phyloP scores from a whole-genome alignment of 2,113 vertebrate genomes.

The Puntigrus tetrazona region DNA sequence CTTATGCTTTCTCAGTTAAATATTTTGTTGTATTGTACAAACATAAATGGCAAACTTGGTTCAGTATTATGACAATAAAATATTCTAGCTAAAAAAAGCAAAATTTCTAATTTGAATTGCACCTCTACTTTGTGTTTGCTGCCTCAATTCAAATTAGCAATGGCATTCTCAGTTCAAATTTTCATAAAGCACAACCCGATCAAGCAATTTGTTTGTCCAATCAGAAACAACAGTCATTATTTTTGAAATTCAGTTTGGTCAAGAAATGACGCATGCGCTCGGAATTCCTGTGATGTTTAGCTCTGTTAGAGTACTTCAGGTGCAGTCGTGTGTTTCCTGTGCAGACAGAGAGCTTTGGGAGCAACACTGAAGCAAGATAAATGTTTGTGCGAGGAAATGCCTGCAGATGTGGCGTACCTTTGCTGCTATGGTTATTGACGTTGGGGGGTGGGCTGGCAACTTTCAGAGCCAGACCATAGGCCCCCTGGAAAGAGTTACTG shows the following conservation, averaged over 20 bases:
- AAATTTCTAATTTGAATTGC: background rate
- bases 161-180: background rate
- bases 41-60: slow-evolving; percentile 18
- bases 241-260: background rate
- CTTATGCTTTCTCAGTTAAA: background rate
- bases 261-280: background rate
- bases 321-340: slow-evolving; percentile 35
- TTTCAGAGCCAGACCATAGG: slow-evolving; percentile 90
- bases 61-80: background rate
- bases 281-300: background rate
- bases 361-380: background rate
- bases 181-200: background rate
- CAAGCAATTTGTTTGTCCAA: background rate
- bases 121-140: background rate
- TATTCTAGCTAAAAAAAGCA: background rate
- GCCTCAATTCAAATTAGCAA: background rate
- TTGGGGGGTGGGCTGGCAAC: slow-evolving; percentile 86
- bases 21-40: background rate
- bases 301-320: slow-evolving; percentile 42
- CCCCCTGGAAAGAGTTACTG: slow-evolving; percentile 92
- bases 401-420: slow-evolving; percentile 71
- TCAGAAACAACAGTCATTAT: background rate
- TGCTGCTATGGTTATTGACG: slow-evolving; percentile 77
- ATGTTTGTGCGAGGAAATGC: slow-evolving; percentile 11
- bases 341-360: background rate